Conservation (phyloP, 2,888 invertebrate species). For the Patella pellucida region DNA sequence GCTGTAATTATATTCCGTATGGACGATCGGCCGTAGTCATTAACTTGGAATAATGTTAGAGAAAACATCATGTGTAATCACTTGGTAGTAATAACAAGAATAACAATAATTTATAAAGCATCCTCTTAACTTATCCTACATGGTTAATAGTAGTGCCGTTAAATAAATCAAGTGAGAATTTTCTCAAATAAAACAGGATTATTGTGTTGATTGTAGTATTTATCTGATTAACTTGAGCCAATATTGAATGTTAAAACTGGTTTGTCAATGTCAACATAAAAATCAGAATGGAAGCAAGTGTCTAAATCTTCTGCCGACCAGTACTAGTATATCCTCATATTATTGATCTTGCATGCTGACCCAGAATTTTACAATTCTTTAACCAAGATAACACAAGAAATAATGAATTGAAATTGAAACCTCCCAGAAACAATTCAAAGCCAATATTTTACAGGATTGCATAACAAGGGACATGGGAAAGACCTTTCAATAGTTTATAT, state of each 20-base stretch:
- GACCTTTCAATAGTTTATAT: too few relatives aligned
- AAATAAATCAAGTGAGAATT: background rate
- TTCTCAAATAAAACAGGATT: slow-evolving; percentile 5
- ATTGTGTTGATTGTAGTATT: background rate
- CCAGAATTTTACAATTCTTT: too few relatives aligned
- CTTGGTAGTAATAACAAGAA: too few relatives aligned
- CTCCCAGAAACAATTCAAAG: too few relatives aligned
- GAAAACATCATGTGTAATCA: too few relatives aligned
- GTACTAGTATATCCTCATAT: background rate
- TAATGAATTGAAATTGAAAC: background rate
- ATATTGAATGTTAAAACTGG: background rate
- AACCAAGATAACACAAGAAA: background rate
- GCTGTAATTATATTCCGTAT: too few relatives aligned
- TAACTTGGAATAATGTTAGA: too few relatives aligned
- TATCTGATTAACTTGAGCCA: background rate
- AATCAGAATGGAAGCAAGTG: background rate
- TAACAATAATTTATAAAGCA: too few relatives aligned
- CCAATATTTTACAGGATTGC: too few relatives aligned
- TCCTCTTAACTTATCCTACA: background rate
- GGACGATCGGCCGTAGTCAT: too few relatives aligned
- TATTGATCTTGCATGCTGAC: background rate
- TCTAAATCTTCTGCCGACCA: background rate
- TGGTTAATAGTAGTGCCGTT: background rate
- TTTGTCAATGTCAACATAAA: slow-evolving; percentile 8
- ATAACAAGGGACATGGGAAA: too few relatives aligned